phyloP scores from a whole-genome alignment of 2,113 vertebrate genomes.

The Pandion haliaetus region DNA sequence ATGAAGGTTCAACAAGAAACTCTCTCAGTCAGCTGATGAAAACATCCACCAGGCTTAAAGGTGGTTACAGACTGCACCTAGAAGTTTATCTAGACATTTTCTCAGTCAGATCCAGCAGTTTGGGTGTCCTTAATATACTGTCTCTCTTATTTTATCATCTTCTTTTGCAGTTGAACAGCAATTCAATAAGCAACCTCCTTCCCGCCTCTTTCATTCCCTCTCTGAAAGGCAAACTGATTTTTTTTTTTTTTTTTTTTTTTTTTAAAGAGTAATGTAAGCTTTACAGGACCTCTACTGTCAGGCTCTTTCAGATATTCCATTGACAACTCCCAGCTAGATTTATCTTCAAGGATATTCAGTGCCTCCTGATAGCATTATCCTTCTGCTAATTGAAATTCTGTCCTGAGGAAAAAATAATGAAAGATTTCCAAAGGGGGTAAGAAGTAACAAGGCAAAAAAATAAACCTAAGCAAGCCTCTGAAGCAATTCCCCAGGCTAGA shows the following conservation, averaged over 20 bases:
- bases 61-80: not conserved
- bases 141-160: not conserved
- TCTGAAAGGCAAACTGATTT: not conserved
- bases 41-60: not conserved
- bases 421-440: not conserved
- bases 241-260: not conserved
- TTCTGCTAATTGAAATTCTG: conserved; percentile 34
- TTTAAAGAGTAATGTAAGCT: not conserved
- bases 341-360: not conserved
- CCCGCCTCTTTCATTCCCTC: not conserved
- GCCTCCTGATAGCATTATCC: not conserved
- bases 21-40: not conserved
- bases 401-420: not conserved
- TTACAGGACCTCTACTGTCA: not conserved
- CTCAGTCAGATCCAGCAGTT: not conserved
- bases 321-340: conserved; percentile 10
- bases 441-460: not conserved
- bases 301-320: not conserved
- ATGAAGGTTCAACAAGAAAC: not conserved
- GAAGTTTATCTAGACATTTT: not conserved
- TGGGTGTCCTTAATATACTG: not conserved
- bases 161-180: not conserved
- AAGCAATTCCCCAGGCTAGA: not conserved
- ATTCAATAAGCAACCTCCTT: not conserved
- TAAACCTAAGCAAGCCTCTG: not conserved